Percentiles rank a stretch among this genome's conserved stretches.
phyloP scores from a whole-genome alignment of 2,113 vertebrate genomes.

The Caranx ignobilis region DNA sequence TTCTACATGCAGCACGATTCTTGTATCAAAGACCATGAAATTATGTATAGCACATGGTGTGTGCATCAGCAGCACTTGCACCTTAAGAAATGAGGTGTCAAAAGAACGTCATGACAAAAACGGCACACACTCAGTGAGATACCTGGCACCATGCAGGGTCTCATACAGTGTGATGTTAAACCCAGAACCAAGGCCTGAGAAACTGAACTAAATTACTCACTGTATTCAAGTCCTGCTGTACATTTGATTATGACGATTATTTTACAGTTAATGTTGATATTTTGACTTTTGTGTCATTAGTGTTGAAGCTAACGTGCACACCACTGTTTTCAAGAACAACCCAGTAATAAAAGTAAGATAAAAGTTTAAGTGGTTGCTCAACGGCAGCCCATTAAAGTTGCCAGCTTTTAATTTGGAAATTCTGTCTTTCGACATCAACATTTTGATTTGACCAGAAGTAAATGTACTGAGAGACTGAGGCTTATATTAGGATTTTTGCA shows the following conservation, averaged over 20 bases:
- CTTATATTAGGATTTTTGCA: constrained; percentile 33
- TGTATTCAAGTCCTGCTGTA: neutral
- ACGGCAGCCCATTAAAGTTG: neutral
- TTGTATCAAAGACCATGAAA: constrained; percentile 4
- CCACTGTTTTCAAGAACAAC: neutral
- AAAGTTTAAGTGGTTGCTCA: neutral
- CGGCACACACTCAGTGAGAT: constrained; percentile 21
- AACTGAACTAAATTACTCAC: neutral
- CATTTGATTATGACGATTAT: neutral
- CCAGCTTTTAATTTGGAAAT: constrained; percentile 9
- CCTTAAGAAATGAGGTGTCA: constrained; percentile 36
- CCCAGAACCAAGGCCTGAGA: neutral
- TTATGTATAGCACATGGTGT: constrained; percentile 31
- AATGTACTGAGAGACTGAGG: constrained; percentile 1
- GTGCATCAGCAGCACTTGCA: constrained; percentile 38
- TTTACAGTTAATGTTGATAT: neutral
- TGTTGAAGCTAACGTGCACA: neutral
- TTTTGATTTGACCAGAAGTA: neutral
- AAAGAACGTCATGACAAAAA: constrained; percentile 22
- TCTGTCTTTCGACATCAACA: constrained; percentile 16
- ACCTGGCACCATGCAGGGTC: constrained; percentile 31
- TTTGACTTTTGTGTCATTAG: neutral
- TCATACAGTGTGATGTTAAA: constrained; percentile 40
- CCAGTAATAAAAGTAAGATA: neutral
- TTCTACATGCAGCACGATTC: constrained; percentile 33